Conservation (phyloP, 2,113 vertebrate genomes). For the Ptyas mucosa region DNA sequence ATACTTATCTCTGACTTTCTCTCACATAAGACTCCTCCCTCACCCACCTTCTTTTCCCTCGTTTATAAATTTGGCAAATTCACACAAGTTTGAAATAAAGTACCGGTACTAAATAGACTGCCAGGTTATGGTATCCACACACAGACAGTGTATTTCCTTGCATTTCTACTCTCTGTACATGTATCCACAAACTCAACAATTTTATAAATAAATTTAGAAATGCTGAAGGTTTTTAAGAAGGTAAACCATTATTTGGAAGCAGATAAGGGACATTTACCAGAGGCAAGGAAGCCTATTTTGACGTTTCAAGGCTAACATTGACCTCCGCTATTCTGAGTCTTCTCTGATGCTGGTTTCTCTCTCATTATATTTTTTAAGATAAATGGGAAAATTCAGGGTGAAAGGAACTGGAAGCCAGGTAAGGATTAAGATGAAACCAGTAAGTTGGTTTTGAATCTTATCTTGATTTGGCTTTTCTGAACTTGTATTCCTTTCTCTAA, state of each 20-base stretch:
- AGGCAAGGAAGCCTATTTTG: background rate
- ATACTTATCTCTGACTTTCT: background rate
- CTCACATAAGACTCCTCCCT: background rate
- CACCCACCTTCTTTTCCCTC: background rate
- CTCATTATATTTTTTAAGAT: background rate
- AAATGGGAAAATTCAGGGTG: background rate
- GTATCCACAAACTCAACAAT: background rate
- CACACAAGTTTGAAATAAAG: background rate
- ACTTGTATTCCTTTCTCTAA: background rate
- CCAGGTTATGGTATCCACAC: background rate
- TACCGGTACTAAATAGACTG: background rate
- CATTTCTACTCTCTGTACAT: background rate
- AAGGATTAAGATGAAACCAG: too few relatives aligned
- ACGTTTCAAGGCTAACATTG: background rate
- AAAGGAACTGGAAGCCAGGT: background rate
- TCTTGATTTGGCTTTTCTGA: background rate
- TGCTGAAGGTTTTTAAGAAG: background rate
- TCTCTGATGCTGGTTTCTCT: background rate
- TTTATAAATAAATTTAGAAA: background rate
- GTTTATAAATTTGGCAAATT: background rate
- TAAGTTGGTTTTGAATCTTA: background rate
- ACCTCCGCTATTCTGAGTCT: background rate
- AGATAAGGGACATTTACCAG: background rate
- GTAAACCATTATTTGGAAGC: background rate
- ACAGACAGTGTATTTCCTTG: background rate